Evolutionary conservation across 2,113 vertebrate genomes (phyloP).

Genomic region (Rhineura floridana): DNA sequence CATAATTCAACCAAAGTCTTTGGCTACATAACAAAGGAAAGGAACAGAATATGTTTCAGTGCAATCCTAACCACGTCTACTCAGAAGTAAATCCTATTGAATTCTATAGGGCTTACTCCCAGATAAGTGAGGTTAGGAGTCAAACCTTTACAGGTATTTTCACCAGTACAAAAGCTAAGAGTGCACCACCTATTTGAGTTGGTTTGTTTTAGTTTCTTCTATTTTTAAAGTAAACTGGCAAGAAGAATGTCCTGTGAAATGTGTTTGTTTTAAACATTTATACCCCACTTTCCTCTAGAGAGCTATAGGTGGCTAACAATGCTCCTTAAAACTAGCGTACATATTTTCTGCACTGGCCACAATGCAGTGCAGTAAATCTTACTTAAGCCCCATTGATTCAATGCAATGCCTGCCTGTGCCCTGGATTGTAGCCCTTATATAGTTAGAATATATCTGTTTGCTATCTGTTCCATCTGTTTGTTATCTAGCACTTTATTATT

Average conservation of each 20-base stretch:
- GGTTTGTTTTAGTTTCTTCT: background rate
- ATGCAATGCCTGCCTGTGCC: background rate
- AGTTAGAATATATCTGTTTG: background rate
- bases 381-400: background rate
- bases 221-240: background rate
- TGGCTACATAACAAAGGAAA: background rate
- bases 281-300: too few species aligned
- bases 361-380: background rate
- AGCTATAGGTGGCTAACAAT: too few species aligned
- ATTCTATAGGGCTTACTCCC: too few species aligned
- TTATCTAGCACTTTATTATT: background rate
- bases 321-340: background rate
- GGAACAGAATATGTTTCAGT: background rate
- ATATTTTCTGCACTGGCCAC: background rate
- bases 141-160: background rate
- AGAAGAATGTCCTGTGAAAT: background rate
- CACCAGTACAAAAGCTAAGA: background rate
- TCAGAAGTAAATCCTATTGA: too few species aligned
- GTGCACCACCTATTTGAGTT: conserved; percentile 11
- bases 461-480: background rate
- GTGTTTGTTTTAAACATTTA: too few species aligned
- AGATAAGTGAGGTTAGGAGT: too few species aligned
- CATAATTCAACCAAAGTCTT: conserved; percentile 12
- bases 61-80: too few species aligned
- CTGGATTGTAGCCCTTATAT: background rate